These are phyloP conservation scores for Flabesymbios commensalis DNA, from an alignment of 2,888 invertebrate species.

Conservation along the genomic window DNA sequence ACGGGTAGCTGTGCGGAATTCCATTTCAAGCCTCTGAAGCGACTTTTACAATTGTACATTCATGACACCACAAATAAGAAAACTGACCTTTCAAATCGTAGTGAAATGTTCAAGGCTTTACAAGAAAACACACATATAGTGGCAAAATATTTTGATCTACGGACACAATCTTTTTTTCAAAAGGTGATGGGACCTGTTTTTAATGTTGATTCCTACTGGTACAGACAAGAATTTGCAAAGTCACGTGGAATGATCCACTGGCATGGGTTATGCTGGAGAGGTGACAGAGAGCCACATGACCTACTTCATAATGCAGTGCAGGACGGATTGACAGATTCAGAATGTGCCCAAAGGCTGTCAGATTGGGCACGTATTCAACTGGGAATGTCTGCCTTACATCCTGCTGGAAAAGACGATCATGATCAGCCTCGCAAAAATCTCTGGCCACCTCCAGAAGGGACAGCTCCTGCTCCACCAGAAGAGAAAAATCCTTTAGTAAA, in stretches of 20 bases:
- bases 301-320: constrained; percentile 24
- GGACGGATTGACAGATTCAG: constrained; percentile 21
- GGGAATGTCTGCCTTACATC: constrained; percentile 35
- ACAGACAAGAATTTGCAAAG: constrained; percentile 1
- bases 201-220: constrained; percentile 20
- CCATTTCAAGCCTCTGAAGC: constrained; percentile 35
- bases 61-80: constrained; percentile 16
- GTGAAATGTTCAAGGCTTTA: constrained; percentile 23
- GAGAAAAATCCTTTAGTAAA: constrained; percentile 35
- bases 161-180: constrained; percentile 34
- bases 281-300: constrained; percentile 33
- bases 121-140: constrained; percentile 38
- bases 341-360: constrained; percentile 19
- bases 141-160: constrained; percentile 34
- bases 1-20: constrained; percentile 39
- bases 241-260: constrained; percentile 34
- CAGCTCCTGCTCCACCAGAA: constrained; percentile 31
- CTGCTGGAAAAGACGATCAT: constrained; percentile 27
- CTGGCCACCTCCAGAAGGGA: constrained; percentile 39
- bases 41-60: constrained; percentile 28
- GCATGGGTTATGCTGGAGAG: constrained; percentile 39
- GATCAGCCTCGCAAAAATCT: constrained; percentile 32
- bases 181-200: constrained; percentile 36
- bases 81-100: constrained; percentile 8
- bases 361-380: constrained; percentile 29